Evolutionary conservation across 2,113 vertebrate genomes (phyloP).

Genomic region (Chlamydotis undulata): DNA sequence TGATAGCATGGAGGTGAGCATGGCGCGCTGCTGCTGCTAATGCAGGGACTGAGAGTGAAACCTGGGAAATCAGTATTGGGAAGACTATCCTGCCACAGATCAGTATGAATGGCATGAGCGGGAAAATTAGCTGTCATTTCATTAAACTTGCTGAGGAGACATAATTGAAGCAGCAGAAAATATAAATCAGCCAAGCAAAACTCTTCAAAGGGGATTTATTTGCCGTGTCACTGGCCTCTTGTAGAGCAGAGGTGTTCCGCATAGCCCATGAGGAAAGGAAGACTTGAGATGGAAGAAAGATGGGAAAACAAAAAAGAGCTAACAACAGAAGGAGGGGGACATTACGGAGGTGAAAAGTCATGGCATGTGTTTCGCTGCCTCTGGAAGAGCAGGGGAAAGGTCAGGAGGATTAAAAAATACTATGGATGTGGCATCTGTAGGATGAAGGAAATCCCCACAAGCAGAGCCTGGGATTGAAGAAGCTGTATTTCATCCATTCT

Average conservation of each 20-base stretch:
- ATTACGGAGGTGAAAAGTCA: neutral
- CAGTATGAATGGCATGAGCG: neutral
- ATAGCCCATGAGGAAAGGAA: neutral
- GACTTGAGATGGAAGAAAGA: neutral
- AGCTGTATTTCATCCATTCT: neutral
- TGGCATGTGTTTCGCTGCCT: neutral
- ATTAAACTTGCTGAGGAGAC: neutral
- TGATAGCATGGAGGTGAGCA: neutral
- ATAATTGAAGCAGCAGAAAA: neutral
- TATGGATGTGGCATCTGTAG: neutral
- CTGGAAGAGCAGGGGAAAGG: neutral
- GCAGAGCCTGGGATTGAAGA: neutral
- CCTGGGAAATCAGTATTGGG: neutral
- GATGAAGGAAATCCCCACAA: neutral
- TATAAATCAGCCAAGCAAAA: neutral
- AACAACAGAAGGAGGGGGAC: neutral
- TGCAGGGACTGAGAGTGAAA: neutral
- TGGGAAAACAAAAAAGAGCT: neutral
- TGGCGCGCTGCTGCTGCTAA: neutral
- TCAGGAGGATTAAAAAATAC: neutral
- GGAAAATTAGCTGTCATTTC: neutral
- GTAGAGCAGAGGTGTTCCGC: neutral
- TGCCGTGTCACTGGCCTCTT: fast-evolving
- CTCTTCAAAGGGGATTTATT: neutral
- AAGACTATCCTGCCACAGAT: neutral